Evolutionary conservation across 2,797 vertebrate genomes (phyloP).

Genomic region (Pogoniulus pusillus): DNA sequence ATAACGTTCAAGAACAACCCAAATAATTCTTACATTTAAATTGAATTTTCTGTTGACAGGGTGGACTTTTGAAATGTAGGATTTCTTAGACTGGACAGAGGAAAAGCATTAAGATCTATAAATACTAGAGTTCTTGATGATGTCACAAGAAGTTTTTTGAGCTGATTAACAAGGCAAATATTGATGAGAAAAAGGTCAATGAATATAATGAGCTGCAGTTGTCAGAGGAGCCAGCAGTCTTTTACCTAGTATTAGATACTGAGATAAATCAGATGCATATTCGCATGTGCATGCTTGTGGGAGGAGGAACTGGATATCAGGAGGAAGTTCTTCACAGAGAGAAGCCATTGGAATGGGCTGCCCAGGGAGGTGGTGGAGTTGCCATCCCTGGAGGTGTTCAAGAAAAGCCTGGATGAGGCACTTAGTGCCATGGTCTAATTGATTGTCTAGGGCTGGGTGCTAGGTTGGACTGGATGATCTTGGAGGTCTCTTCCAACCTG

Average conservation of each 20-base stretch:
- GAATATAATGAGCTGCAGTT: slow-evolving; percentile 50
- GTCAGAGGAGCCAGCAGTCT: slow-evolving; percentile 60
- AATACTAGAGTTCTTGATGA: slow-evolving; percentile 64
- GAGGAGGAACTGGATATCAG: no score
- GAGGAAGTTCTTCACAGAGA: no score
- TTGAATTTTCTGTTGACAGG: slow-evolving; percentile 56
- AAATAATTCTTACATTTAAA: slow-evolving; percentile 59
- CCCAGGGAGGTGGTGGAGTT: no score
- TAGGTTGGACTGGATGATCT: no score
- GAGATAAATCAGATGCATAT: slow-evolving; percentile 10
- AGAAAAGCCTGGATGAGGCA: no score
- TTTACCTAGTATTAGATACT: slow-evolving; percentile 57
- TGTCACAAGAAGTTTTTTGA: slow-evolving; percentile 48
- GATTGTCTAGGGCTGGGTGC: no score
- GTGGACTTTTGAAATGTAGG: slow-evolving; percentile 28
- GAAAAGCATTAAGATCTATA: slow-evolving; percentile 41
- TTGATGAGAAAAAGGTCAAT: slow-evolving; percentile 54
- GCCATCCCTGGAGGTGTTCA: no score
- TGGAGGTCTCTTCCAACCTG: no score
- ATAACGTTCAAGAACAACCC: background rate
- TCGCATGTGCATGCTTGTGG: background rate
- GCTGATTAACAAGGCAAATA: slow-evolving; percentile 41
- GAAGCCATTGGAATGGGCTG: no score
- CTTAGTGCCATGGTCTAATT: no score
- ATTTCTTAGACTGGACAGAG: slow-evolving; percentile 24